phyloP scores from a whole-genome alignment of 1,140 invertebrate genomes.

The Eupristina koningsbergeri region DNA sequence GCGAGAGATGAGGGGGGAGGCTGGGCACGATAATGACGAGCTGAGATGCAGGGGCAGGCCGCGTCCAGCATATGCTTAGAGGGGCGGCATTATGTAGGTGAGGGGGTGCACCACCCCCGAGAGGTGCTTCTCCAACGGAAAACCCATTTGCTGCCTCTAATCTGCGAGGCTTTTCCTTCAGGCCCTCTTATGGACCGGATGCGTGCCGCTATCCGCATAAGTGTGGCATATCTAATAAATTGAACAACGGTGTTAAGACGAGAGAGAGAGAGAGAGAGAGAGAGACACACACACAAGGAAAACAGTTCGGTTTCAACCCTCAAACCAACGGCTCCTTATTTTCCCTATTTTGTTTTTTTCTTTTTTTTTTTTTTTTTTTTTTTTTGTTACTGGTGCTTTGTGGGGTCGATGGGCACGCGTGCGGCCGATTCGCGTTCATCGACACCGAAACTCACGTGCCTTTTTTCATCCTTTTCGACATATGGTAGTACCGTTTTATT shows the following conservation, averaged over 20 bases:
- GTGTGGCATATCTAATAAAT: not conserved
- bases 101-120: not conserved
- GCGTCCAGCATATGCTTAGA: slow-evolving; percentile 65
- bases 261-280: not conserved
- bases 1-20: not conserved
- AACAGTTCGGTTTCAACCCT: not conserved
- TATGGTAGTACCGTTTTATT: slow-evolving; percentile 21
- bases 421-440: not conserved
- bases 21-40: slow-evolving; percentile 63
- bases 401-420: not conserved
- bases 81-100: not conserved
- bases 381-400: not conserved
- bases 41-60: slow-evolving; percentile 59
- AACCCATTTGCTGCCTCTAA: not conserved
- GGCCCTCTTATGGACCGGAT: not conserved
- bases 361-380: not conserved
- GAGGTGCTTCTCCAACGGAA: not conserved
- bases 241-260: slow-evolving; percentile 8
- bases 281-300: not conserved
- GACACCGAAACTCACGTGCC: slow-evolving; percentile 10
- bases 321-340: not conserved
- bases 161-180: not conserved
- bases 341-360: no score
- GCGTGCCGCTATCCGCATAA: not conserved
- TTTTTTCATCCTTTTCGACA: slow-evolving; percentile 10